Evolutionary conservation across 2,888 invertebrate genomes (phyloP).

Genomic region (Rhabditoides inermis): DNA sequence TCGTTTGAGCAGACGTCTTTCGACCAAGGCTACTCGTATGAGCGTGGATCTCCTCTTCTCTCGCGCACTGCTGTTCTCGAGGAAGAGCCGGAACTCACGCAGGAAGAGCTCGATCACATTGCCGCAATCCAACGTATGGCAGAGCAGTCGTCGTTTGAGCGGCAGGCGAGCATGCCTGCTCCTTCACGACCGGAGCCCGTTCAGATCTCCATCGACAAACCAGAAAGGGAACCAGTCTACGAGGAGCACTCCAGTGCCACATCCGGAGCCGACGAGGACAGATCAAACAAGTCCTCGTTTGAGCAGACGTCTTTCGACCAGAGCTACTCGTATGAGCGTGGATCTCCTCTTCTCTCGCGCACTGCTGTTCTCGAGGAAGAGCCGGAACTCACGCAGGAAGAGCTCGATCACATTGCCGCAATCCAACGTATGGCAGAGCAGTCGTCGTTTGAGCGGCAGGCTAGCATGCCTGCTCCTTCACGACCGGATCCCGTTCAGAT

Average conservation of each 20-base stretch:
- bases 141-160: constrained; percentile 12
- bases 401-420: constrained; percentile 20
- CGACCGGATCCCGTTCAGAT: not conserved
- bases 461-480: too few relatives aligned
- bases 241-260: constrained; percentile 13
- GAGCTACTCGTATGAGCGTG: not conserved
- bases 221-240: not conserved
- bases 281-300: too few relatives aligned
- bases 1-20: constrained; percentile 4
- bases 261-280: constrained; percentile 14
- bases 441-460: constrained; percentile 19
- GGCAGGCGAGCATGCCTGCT: too few relatives aligned
- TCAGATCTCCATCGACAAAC: not conserved
- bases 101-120: constrained; percentile 15
- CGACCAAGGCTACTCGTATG: not conserved
- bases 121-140: constrained; percentile 13
- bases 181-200: not conserved
- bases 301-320: not conserved
- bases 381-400: constrained; percentile 15
- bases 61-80: too few relatives aligned
- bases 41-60: too few relatives aligned
- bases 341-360: not conserved
- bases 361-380: not conserved
- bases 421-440: constrained; percentile 19
- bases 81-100: not conserved